A percentile compares a stretch with the other conserved stretches of the same genome.
Conservation (phyloP, 1,140 invertebrate species). For the Hylyphantes graminicola region DNA sequence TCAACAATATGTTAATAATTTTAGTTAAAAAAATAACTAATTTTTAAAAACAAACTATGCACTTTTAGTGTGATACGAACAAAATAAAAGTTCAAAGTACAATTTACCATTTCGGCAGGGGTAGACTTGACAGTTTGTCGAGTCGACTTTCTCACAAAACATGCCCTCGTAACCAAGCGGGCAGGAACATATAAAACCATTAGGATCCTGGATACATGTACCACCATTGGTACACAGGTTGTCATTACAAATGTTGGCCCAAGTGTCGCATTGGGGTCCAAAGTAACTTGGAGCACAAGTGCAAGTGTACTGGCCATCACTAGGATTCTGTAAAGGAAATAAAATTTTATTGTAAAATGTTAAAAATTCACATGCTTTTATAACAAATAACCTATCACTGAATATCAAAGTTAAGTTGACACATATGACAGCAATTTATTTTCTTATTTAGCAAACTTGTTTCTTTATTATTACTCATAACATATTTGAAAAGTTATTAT, state of each 20-base stretch:
- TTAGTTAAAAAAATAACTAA: no score
- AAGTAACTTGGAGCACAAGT: conserved; percentile 82
- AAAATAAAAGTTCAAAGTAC: conserved; percentile 2
- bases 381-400: neutral
- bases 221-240: conserved; percentile 85
- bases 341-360: neutral
- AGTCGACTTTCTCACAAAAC: conserved; percentile 71
- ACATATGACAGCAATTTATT: neutral
- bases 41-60: no score
- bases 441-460: no score
- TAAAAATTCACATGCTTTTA: no score
- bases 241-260: conserved; percentile 79
- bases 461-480: no score
- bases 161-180: conserved; percentile 53
- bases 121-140: conserved; percentile 77
- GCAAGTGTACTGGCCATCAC: conserved; percentile 71
- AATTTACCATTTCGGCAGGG: conserved; percentile 82
- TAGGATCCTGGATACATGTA: conserved; percentile 72
- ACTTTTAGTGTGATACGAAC: neutral
- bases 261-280: conserved; percentile 81
- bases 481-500: no score
- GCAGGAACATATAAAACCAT: conserved; percentile 53
- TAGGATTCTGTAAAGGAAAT: conserved; percentile 59
- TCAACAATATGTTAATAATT: no score
- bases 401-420: neutral